These are phyloP conservation scores for Leptopilina syphax DNA, from an alignment of 2,888 invertebrate genomes.

Conservation along the genomic window DNA sequence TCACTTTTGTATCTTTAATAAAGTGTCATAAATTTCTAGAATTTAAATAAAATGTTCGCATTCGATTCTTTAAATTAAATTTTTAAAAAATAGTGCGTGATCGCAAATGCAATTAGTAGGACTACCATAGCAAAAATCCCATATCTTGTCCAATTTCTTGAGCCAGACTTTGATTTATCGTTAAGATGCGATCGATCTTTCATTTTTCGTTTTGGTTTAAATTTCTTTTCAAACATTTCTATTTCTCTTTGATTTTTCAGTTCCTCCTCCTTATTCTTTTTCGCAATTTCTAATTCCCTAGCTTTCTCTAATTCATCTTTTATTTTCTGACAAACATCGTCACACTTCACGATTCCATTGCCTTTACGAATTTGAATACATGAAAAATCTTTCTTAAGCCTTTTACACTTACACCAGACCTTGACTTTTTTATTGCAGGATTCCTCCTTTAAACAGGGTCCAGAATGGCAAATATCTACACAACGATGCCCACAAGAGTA, in stretches of 20 bases:
- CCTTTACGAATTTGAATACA: slow-evolving; percentile 72
- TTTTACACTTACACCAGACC: slow-evolving; percentile 87
- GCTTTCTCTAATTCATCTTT: slow-evolving; percentile 79
- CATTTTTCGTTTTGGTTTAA: slow-evolving; percentile 74
- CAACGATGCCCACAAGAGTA: slow-evolving; percentile 92
- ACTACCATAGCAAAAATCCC: neutral
- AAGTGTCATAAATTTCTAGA: too few species aligned
- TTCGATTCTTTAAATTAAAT: neutral
- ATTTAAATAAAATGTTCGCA: too few species aligned
- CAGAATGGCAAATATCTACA: slow-evolving; percentile 85
- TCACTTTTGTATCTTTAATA: too few species aligned
- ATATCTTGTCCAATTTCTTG: slow-evolving; percentile 19
- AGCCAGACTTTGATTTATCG: slow-evolving; percentile 40
- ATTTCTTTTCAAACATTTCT: slow-evolving; percentile 87
- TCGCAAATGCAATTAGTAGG: neutral
- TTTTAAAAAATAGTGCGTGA: neutral
- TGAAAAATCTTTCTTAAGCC: slow-evolving; percentile 84
- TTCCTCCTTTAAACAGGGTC: slow-evolving; percentile 82
- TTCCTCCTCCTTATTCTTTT: slow-evolving; percentile 82
- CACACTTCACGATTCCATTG: slow-evolving; percentile 80
- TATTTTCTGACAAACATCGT: slow-evolving; percentile 82
- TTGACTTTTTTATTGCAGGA: slow-evolving; percentile 89
- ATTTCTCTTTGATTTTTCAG: slow-evolving; percentile 85
- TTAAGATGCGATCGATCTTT: slow-evolving; percentile 61
- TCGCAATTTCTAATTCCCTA: slow-evolving; percentile 79